Evolutionary conservation across 2,797 vertebrate species (phyloP), one percentile per base, ranked within the genome.

Genomic region (Orestias chungarensis): DNA sequence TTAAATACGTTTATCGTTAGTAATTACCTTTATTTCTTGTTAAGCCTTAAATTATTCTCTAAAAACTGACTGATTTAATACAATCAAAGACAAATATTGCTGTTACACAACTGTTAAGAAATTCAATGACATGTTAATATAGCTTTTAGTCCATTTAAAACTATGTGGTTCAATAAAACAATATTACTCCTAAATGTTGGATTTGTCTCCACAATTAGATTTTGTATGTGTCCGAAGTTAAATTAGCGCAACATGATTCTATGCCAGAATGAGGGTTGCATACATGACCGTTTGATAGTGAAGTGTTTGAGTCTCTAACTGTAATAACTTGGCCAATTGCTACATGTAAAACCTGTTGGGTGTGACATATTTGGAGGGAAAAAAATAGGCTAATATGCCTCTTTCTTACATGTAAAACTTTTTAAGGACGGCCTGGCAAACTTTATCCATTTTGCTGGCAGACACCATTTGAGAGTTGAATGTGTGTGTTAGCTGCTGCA

Each of bases 401-500:
- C 35, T 61, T 62, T 20, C 57, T 43, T 43, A 35, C 52, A 72
- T 64, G 62, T 27, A 55, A 82, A 67, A 73, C 68, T 64, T 79
- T 70, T 49, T 50, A 27, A 47, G 15, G 15, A 4, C 33, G 38
- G 1, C 40, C 59, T 80, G 70, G 9, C n/a, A 57, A 73, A 81
- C 43, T 54, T 75, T 44, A 11, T 18, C 14, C 40, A 67, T 66
- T 76, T 77, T 49, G 43, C 52, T 68, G 25, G 11, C 18, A 31
- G 70, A 35, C 46, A 54, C 43, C 74, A 52, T 70, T 47, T 66
- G 20, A 67, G 68, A 62, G 76, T 67, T 42, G 54, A 29, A 50
- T 75, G 73, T 64, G 73, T 59, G 75, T 23, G 33, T 40, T 44
- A 69, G 31, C 67, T 84, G 72, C 86, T 82, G 88, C 82, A 81